phyloP scores from a whole-genome alignment of 1,140 invertebrate genomes.

The Anadara kagoshimensis region DNA sequence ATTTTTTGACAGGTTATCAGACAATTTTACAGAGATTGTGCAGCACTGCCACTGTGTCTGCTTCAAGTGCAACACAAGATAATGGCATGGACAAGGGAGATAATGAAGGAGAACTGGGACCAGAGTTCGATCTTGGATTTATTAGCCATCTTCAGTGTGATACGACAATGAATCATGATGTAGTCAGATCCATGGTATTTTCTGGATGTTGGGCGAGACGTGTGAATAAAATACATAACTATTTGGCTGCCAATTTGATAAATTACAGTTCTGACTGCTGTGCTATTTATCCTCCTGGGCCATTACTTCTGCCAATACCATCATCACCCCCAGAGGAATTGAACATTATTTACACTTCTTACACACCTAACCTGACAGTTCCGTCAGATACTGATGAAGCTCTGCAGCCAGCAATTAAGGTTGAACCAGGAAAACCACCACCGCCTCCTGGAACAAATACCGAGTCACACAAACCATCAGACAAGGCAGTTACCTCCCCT shows the following conservation, averaged over 20 bases:
- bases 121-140: slow-evolving; percentile 65
- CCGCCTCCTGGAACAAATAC: slow-evolving; percentile 52
- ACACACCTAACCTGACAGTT: slow-evolving; percentile 48
- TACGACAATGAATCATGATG: slow-evolving; percentile 60
- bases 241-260: slow-evolving; percentile 54
- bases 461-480: slow-evolving; percentile 45
- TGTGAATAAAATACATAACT: slow-evolving; percentile 60
- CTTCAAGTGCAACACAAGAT: slow-evolving; percentile 40
- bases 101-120: slow-evolving; percentile 41
- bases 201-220: slow-evolving; percentile 57
- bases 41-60: slow-evolving; percentile 57
- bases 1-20: slow-evolving; percentile 64
- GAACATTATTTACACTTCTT: slow-evolving; percentile 54
- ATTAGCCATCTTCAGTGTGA: slow-evolving; percentile 65
- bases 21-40: slow-evolving; percentile 67
- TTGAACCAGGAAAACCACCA: slow-evolving; percentile 35
- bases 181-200: slow-evolving; percentile 57
- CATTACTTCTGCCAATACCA: slow-evolving; percentile 37
- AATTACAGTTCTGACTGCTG: slow-evolving; percentile 60
- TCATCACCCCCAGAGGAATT: slow-evolving; percentile 32
- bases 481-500: slow-evolving; percentile 47
- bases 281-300: slow-evolving; percentile 61
- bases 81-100: slow-evolving; percentile 22
- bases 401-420: slow-evolving; percentile 12
- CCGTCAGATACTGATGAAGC: slow-evolving; percentile 42